Base-by-base conservation (phyloP, 1,140 invertebrate species). In the Branchinecta lynchi region DNA sequence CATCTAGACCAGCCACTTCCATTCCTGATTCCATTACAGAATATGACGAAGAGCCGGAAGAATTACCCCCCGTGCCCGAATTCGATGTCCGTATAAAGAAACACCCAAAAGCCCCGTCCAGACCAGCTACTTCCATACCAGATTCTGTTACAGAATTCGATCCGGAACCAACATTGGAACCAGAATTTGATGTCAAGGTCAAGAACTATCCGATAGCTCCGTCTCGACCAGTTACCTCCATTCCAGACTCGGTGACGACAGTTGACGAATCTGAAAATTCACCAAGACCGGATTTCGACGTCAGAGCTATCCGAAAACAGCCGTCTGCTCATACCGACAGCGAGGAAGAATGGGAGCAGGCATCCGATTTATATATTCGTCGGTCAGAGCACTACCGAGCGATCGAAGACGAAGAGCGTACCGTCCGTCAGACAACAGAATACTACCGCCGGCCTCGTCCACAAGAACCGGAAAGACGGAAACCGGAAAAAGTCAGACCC, bases 81-180 rank as follows among this genome's bases (percentile, higher is more conserved):
- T 92, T 89, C 83, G 88, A 92, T 75, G 89, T 92, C 0, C 89
- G 86, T 6, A 91, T 92, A 68, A 82, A 88, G 10, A 90, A 91
- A 76, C 90, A 90, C 77, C 89, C 88, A 6, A 12, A 20, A 15
- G 51, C 51, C 51, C 32, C 5, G 32, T 32, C 32, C 32, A 32
- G 72, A 83, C 87, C 15, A 81, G 12, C 51, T 15, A 60, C 51
- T 12, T 60, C 51, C 17, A 60, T 60, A 15, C 51, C 12, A 6
- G 51, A 60, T 20, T 60, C 51, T 20, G 51, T 60, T 1, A 60
- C 17, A 6, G 17, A 12, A 60, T 60, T 60, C 17, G 51, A 81
- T 68, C 84, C 84, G 0, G 82, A 83, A 71, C 80, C 81, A 12
- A 78, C 82, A 3, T 76, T 78, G 7, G 83, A 83, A 20, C 73